Evolutionary conservation across 2,113 vertebrate genomes (phyloP), one percentile per base, ranked within the genome.

Genomic region (Elaphurus davidianus): DNA sequence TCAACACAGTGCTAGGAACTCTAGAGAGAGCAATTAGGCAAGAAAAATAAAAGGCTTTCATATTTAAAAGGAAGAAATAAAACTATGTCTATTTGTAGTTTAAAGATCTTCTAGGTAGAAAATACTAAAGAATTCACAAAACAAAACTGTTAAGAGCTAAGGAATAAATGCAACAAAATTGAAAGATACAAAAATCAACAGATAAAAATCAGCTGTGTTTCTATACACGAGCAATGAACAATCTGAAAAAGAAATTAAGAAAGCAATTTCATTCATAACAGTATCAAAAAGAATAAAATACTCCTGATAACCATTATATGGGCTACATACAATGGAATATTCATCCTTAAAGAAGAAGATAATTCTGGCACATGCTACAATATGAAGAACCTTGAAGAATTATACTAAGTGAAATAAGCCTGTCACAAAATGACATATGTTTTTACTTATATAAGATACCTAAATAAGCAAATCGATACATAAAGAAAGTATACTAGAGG

Each of bases 61-160:
- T 62, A 64, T 45, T 43, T n/a, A 30, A 90, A 94, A 92, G 52
- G 54, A 87, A 97, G 10, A 97, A 94, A 45, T 83, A 95, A 95
- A 82, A 94, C 17, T 71, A 30, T 74, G 12, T 50, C 47, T 94
- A 19, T 81, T 82, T 45, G 25, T 4, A 84, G 54, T 74, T 91
- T 71, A 84, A 12, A 55, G 36, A 62, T 93, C 17, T 78, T 86
- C 74, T 96, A 85, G 6, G 4, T 76, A 57, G 78, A 91, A 94
- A 40, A 90, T 5, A 2, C 55, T 76, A 43, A 87, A 43, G 40
- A 50, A 76, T 36, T 17, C 79, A 86, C 59, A 87, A 23, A 71
- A 92, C 45, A 59, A 40, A 55, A 83, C 23, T 89, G 7, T 36
- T 82, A 86, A 71, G 17, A 89, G 16, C 45, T 36, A 92, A 87